phyloP scores from a whole-genome alignment of 2,888 invertebrate genomes.

The Acronicta leporina region DNA sequence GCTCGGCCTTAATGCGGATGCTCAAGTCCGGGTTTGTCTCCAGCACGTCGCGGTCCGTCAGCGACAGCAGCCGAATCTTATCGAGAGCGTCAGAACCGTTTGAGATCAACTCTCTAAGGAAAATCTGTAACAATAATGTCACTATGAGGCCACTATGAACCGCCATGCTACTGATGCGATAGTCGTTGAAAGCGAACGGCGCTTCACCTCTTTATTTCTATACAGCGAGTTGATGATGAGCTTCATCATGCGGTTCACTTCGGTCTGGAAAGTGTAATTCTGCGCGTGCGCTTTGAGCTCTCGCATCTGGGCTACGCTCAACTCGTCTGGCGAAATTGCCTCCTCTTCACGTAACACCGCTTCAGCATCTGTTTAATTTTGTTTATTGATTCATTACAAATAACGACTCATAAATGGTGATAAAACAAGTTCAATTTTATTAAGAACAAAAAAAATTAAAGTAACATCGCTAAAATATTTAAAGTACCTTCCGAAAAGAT shows the following conservation, averaged over 20 bases:
- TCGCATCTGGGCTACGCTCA: slow-evolving; percentile 97
- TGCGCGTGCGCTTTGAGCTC: slow-evolving; percentile 96
- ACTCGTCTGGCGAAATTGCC: slow-evolving; percentile 97
- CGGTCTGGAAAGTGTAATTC: slow-evolving; percentile 98
- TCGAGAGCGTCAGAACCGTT: slow-evolving; percentile 99
- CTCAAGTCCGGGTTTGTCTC: slow-evolving; percentile 94
- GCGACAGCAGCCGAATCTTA: slow-evolving; percentile 97
- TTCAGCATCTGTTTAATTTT: slow-evolving; percentile 93
- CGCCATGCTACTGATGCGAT: neutral
- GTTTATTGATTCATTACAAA: too few relatives aligned
- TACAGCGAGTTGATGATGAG: slow-evolving; percentile 99
- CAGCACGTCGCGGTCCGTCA: slow-evolving; percentile 95
- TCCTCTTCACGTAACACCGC: slow-evolving; percentile 97
- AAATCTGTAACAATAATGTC: slow-evolving; percentile 90
- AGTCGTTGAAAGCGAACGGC: neutral
- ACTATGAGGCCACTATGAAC: neutral
- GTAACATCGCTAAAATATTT: too few relatives aligned
- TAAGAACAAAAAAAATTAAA: too few relatives aligned
- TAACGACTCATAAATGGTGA: too few relatives aligned
- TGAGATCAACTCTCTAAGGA: slow-evolving; percentile 98
- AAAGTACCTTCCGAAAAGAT: too few relatives aligned
- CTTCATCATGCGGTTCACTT: slow-evolving; percentile 99
- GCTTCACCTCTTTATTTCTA: slow-evolving; percentile 97
- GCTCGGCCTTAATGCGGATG: slow-evolving; percentile 97
- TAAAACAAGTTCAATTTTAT: too few relatives aligned